Evolutionary conservation across 2,888 invertebrate genomes (phyloP), one percentile per base, ranked within the genome.

Genomic region (Patella pellucida): DNA sequence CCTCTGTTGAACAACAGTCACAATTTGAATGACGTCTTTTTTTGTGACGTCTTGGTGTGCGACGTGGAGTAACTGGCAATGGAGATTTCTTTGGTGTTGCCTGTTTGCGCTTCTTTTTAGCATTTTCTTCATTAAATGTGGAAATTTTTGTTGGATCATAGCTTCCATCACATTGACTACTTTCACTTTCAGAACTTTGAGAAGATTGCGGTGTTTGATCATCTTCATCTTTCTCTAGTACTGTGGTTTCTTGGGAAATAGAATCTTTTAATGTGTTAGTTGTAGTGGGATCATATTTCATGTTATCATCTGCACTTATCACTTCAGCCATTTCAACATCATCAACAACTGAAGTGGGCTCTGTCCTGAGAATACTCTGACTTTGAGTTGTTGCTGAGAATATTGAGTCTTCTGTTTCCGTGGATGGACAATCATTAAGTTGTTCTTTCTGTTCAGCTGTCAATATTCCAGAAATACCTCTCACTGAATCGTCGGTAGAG

Each of bases 1-100:
- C 68, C 67, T 68, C 23, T 9, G 14, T 14, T 3, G n/a, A 16
- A 41, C 52, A 50, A 23, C 19, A 51, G 52, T 73, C 68, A 52
- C 9, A 27, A 41, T 72, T 72, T 23, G 16, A 62, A 27, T 51
- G 68, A 52, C 27, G 50, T 50, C 54, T 52, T 31, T 71, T 71
- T 31, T 41, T 72, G 41, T 50, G 67, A 51, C 71, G 71, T 67
- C 77, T 73, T 5, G 72, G 74, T 23, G 76, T 76, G 19, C 79
- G 77, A 11, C 79, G 69, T 1, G 75, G 27, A 19, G 69, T 71
- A 11, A 51, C 23, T 16, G 54, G 50, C 31, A 52, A 68, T n/a
- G 52, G 72, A 67, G 81, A 73, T 72, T 82, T 84, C 74, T 84
- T 84, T 5, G 86, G 85, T 3, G 81, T 77, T 19, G 76, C 72